Percentiles rank a stretch among this genome's conserved stretches.
Conservation (phyloP, 2,797 vertebrate genomes). For the Myotis findleyi region DNA sequence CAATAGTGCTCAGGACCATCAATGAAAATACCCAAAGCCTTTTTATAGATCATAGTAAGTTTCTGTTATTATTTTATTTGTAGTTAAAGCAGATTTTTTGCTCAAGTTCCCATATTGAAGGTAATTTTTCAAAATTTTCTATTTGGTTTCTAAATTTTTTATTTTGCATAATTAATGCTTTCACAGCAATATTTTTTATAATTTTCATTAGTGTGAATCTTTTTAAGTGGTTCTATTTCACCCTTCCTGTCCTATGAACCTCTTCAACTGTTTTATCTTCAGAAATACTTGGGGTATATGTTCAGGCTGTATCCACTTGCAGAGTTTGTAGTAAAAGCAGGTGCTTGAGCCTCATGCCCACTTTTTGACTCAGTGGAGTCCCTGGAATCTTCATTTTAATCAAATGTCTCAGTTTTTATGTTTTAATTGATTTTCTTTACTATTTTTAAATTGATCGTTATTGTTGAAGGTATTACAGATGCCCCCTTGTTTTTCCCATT, state of each 20-base stretch:
- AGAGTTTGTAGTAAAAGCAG: not conserved
- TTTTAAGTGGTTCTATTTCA: not conserved
- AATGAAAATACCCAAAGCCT: not conserved
- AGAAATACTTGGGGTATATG: not conserved
- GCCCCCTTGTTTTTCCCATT: too few species aligned
- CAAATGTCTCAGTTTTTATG: not conserved
- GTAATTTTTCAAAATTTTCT: not conserved
- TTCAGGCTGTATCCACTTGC: not conserved
- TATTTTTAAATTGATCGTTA: too few species aligned
- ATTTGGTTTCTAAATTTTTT: not conserved
- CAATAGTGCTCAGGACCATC: not conserved
- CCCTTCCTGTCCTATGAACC: not conserved
- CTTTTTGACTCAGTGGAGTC: not conserved
- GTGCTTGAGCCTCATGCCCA: not conserved
- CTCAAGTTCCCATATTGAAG: not conserved
- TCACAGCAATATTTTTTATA: not conserved
- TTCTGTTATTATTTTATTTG: not conserved
- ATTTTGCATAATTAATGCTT: not conserved
- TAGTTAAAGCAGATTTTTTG: conserved; percentile 32
- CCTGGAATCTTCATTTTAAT: not conserved
- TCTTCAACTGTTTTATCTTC: not conserved
- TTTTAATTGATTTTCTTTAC: too few species aligned
- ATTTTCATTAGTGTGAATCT: not conserved
- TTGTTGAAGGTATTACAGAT: too few species aligned
- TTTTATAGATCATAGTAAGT: not conserved